These are phyloP conservation scores for Sympetrum striolatum DNA, from an alignment of 2,888 invertebrate species.

Conservation along the genomic window DNA sequence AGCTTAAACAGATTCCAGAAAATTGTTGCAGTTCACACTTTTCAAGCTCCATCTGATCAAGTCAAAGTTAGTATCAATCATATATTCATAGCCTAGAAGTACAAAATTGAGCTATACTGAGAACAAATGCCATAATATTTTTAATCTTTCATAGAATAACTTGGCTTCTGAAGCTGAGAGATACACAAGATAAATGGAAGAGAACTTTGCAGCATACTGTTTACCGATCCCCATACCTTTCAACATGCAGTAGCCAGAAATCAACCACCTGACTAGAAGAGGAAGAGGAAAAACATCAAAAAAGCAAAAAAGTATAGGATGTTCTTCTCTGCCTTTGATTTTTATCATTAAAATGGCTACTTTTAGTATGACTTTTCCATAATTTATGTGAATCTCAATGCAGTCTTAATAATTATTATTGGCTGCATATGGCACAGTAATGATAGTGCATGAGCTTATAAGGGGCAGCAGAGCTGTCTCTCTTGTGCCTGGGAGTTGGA, in stretches of 20 bases:
- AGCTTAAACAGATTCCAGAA: conserved; percentile 60
- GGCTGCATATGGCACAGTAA: too few relatives aligned
- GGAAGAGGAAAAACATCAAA: conserved; percentile 9
- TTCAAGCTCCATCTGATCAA: conserved; percentile 59
- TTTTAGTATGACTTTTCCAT: too few relatives aligned
- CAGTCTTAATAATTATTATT: too few relatives aligned
- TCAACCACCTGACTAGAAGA: conserved; percentile 41
- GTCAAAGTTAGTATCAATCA: conserved; percentile 46
- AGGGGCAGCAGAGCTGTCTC: too few relatives aligned
- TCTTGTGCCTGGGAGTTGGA: too few relatives aligned
- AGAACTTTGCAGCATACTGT: too few relatives aligned
- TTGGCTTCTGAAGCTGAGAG: conserved; percentile 61
- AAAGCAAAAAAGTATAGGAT: too few relatives aligned
- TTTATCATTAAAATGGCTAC: too few relatives aligned
- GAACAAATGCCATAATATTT: background rate
- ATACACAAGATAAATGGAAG: conserved; percentile 63
- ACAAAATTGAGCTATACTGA: background rate
- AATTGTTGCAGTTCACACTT: conserved; percentile 60
- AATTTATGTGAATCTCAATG: too few relatives aligned
- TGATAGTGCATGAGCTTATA: too few relatives aligned
- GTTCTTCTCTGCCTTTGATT: too few relatives aligned
- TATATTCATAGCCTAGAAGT: background rate
- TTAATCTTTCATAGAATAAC: conserved; percentile 56
- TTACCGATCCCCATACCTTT: conserved; percentile 53
- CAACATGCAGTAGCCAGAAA: conserved; percentile 46